Evolutionary conservation across 2,888 invertebrate genomes (phyloP).

Genomic region (Pseudeuparius sepicola): DNA sequence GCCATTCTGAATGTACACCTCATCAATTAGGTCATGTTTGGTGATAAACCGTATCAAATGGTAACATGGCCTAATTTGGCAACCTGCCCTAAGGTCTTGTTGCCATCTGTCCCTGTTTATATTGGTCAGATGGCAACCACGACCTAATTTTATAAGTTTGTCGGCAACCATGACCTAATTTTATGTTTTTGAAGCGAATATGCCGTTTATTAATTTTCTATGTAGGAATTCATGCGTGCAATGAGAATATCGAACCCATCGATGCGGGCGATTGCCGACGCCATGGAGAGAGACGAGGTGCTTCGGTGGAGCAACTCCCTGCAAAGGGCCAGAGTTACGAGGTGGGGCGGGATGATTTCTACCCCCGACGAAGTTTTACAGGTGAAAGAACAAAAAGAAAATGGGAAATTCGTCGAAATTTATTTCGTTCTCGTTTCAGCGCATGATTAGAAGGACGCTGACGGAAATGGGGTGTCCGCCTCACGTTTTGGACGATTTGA

Average conservation of each 20-base stretch:
- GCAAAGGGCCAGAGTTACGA: constrained; percentile 76
- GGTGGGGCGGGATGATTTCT: constrained; percentile 98
- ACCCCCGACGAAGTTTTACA: constrained; percentile 91
- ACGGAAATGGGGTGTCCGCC: constrained; percentile 91
- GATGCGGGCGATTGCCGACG: constrained; percentile 84
- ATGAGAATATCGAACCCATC: constrained; percentile 87
- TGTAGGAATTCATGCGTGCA: constrained; percentile 82
- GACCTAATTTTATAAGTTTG: too few species aligned
- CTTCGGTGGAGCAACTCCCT: constrained; percentile 79
- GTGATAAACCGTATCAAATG: too few species aligned
- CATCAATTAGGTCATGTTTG: too few species aligned
- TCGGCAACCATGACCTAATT: too few species aligned
- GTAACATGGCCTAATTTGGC: too few species aligned
- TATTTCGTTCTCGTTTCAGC: constrained; percentile 41
- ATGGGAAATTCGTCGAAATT: constrained; percentile 7
- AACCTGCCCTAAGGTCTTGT: too few species aligned
- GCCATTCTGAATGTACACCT: too few species aligned
- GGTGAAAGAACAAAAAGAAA: constrained; percentile 40
- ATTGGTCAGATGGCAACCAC: too few species aligned
- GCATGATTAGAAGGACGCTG: constrained; percentile 86
- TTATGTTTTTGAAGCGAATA: too few species aligned
- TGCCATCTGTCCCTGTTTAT: too few species aligned
- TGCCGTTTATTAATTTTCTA: constrained; percentile 10
- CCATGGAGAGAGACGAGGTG: constrained; percentile 91
- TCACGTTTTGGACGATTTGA: constrained; percentile 85